Evolutionary conservation across 2,888 invertebrate genomes (phyloP).

Genomic region (Drosophila neonasuta): DNA sequence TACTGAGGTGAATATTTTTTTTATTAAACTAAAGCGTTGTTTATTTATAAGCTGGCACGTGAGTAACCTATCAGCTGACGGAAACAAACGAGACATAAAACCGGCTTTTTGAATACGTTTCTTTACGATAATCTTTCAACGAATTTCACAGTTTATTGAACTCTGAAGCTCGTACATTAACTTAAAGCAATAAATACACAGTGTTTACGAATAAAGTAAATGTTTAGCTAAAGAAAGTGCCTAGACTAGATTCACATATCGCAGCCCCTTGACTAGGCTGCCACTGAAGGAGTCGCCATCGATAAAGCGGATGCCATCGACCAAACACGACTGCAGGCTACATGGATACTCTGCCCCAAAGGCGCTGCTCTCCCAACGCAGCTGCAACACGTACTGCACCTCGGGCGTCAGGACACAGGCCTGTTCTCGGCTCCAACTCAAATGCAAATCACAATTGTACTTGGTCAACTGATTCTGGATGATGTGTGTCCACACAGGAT

Average conservation of each 20-base stretch:
- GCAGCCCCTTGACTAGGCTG: conserved; percentile 79
- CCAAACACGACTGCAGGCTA: conserved; percentile 77
- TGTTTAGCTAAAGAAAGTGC: conserved; percentile 12
- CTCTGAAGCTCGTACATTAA: conserved; percentile 58
- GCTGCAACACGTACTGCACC: conserved; percentile 77
- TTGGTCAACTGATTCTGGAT: conserved; percentile 74
- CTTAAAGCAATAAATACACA: conserved; percentile 67
- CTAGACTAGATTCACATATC: conserved; percentile 78
- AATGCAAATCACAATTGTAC: conserved; percentile 81
- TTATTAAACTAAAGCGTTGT: not conserved
- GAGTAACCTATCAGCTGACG: conserved; percentile 22
- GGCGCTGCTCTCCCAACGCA: conserved; percentile 77
- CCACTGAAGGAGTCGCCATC: conserved; percentile 77
- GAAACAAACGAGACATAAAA: conserved; percentile 42
- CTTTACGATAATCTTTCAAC: conserved; percentile 32
- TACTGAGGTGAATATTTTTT: not conserved
- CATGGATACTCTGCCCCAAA: conserved; percentile 82
- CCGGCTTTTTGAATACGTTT: conserved; percentile 50
- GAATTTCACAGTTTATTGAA: conserved; percentile 73
- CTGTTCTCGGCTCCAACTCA: conserved; percentile 73
- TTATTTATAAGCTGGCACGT: conserved; percentile 15
- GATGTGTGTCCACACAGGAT: conserved; percentile 70
- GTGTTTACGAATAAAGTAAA: conserved; percentile 42
- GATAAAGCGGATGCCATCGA: conserved; percentile 77
- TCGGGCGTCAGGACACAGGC: conserved; percentile 79